A percentile compares a stretch with the other conserved stretches of the same genome.
Evolutionary conservation across 1,140 invertebrate species (phyloP).

Genomic region (Plectrocnemia conspersa): DNA sequence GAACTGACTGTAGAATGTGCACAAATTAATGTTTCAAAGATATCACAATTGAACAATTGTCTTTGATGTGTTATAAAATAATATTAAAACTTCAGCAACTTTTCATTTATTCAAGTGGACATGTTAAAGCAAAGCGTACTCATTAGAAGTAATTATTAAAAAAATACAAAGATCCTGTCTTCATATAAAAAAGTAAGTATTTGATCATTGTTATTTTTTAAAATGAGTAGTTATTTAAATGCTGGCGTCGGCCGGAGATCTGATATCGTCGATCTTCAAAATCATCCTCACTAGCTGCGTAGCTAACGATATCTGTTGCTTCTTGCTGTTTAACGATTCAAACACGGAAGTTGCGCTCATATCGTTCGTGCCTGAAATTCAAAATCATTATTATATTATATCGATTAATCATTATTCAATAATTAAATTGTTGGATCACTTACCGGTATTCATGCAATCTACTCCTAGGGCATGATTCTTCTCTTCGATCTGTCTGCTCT

Average conservation of each 20-base stretch:
- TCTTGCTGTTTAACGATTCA: conserved; percentile 95
- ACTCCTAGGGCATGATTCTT: conserved; percentile 88
- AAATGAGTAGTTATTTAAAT: not conserved
- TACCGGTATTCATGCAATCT: conserved; percentile 88
- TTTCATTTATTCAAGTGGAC: too few species aligned
- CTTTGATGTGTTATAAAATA: too few species aligned
- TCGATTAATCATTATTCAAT: conserved; percentile 1
- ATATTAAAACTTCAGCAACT: too few species aligned
- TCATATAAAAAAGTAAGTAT: too few species aligned
- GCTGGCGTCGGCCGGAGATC: conserved; percentile 63
- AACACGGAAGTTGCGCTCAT: conserved; percentile 97
- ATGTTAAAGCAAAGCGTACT: too few species aligned
- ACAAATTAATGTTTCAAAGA: too few species aligned
- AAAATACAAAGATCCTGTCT: too few species aligned
- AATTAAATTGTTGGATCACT: conserved; percentile 54
- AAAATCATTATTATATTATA: conserved; percentile 18
- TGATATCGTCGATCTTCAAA: conserved; percentile 97
- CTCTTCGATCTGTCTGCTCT: conserved; percentile 80
- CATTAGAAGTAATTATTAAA: too few species aligned
- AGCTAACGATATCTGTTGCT: conserved; percentile 94
- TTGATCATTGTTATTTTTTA: not conserved
- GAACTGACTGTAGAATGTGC: too few species aligned
- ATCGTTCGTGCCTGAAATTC: conserved; percentile 60
- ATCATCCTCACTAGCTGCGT: conserved; percentile 99
- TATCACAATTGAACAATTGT: too few species aligned